Evolutionary conservation across 2,113 vertebrate genomes (phyloP).

Genomic region (Lota lota): DNA sequence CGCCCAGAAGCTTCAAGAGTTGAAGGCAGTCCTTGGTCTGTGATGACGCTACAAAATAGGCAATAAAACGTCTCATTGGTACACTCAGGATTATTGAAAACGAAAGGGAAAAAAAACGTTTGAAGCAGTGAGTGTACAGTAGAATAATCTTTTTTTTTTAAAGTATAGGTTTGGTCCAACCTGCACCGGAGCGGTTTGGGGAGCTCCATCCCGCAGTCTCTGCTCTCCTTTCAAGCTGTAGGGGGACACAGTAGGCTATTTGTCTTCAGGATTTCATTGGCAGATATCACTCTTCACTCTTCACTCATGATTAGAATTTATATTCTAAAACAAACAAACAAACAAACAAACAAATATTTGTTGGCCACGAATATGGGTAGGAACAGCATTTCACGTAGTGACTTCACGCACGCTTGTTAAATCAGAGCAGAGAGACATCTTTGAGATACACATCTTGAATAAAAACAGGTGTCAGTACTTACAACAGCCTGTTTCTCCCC

Average conservation of each 20-base stretch:
- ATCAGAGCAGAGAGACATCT: not conserved
- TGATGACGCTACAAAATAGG: slow-evolving; percentile 48
- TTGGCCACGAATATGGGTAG: no score
- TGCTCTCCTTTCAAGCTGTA: slow-evolving; percentile 73
- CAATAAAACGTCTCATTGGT: slow-evolving; percentile 1
- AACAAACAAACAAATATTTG: no score
- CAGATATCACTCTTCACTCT: not conserved
- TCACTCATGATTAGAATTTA: no score
- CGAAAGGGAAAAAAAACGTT: not conserved
- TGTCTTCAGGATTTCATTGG: slow-evolving; percentile 6
- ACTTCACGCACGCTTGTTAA: no score
- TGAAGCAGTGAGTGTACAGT: not conserved
- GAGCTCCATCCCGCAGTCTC: slow-evolving; percentile 50
- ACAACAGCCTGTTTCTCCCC: slow-evolving; percentile 67
- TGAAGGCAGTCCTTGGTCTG: slow-evolving; percentile 58
- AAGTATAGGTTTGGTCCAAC: slow-evolving; percentile 32
- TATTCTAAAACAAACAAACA: no score
- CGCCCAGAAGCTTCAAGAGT: slow-evolving; percentile 72
- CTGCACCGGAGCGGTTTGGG: slow-evolving; percentile 32
- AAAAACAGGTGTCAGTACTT: slow-evolving; percentile 33
- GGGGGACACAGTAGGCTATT: slow-evolving; percentile 2
- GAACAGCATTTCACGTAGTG: no score
- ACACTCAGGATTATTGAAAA: not conserved
- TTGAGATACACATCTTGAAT: not conserved
- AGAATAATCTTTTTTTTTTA: no score